Base-by-base conservation (phyloP, 2,113 vertebrate genomes). In the Echinops telfairi region DNA sequence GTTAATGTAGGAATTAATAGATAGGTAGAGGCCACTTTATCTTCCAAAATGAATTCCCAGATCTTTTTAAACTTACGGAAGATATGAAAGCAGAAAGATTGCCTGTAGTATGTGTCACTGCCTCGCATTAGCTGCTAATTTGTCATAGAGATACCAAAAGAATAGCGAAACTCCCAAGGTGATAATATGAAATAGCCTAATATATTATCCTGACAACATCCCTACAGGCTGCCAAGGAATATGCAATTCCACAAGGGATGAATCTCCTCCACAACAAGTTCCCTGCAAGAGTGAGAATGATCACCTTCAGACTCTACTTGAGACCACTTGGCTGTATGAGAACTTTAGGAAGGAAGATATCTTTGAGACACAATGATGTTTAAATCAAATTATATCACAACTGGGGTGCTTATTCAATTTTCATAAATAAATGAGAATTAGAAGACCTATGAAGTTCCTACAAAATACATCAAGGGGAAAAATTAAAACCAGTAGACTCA, bases 151-250 rank as follows among this genome's bases (percentile, higher is more conserved):
- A 90, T 90, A 89, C 29, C 75, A 43, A 88, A 96, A 93, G 79
- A 92, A 90, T 73, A 96, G 57, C 84, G 94, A 95, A 95, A 95
- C 83, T 94, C 94, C 93, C 90, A 87, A 95, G 94, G 88, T 81
- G 92, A 95, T 95, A 96, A 96, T 90, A 95, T 31, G 77, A 95
- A 96, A 93, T 94, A 94, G 90, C 60, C 62, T 95, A 95, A 97
- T 97, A 94, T 33, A 93, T 97, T 95, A 96, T 95, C 93, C 47
- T 90, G 94, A 97, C 94, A 96, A 77, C 43, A 58, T 84, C 60
- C 83, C 88, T 75, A 47, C 29, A 88, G 94, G 80, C 93, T 84
- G 79, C 86, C 60, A 95, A 93, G 23, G 75, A 91, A 5, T 86
- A 91, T 73, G 70, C 62, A 95, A 85, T 95, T 94, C 92, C 88